phyloP scores from a whole-genome alignment of 1,140 invertebrate genomes.

The Pteromalus puparum region DNA sequence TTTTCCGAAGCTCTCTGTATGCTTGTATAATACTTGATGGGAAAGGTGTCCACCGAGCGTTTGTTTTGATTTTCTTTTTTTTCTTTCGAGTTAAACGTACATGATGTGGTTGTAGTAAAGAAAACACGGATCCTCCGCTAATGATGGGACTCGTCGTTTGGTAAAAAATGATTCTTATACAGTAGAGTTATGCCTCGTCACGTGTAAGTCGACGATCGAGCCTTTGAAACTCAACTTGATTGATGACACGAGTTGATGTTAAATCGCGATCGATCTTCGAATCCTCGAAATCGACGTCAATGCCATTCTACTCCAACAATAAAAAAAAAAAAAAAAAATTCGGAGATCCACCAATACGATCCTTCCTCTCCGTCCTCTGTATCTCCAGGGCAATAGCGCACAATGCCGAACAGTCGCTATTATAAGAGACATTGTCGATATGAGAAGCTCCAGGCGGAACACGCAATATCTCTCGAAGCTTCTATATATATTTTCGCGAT shows the following conservation, averaged over 20 bases:
- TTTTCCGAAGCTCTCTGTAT: background rate
- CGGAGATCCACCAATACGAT: background rate
- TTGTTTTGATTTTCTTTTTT: background rate
- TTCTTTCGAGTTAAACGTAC: no score
- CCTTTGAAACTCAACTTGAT: background rate
- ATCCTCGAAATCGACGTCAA: background rate
- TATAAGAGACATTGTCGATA: conserved; percentile 54
- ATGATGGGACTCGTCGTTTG: background rate
- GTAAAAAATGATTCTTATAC: no score
- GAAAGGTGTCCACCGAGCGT: background rate
- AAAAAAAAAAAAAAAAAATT: background rate
- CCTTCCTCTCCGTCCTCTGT: background rate
- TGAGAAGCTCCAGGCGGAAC: conserved; percentile 28
- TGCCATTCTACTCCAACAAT: no score
- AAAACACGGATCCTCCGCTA: background rate
- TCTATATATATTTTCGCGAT: background rate
- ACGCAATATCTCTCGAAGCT: conserved; percentile 37
- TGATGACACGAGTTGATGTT: background rate
- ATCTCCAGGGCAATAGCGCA: conserved; percentile 49
- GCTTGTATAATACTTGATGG: no score
- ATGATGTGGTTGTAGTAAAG: background rate
- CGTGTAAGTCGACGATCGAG: no score
- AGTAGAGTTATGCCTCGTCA: no score
- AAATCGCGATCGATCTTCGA: background rate
- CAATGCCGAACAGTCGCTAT: conserved; percentile 57